Conservation (phyloP, 1,140 invertebrate species). For the Marisa cornuarietis region DNA sequence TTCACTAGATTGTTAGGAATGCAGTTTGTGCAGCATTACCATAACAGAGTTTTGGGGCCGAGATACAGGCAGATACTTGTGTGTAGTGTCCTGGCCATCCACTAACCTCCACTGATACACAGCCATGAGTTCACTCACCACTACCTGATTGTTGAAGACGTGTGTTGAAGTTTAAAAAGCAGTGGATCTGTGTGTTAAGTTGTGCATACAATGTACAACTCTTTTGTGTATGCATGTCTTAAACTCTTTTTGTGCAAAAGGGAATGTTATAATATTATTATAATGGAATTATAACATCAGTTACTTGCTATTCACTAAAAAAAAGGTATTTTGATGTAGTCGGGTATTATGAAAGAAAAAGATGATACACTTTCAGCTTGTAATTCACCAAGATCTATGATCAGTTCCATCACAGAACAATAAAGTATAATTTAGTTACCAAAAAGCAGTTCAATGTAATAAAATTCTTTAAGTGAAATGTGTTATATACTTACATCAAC, state of each 20-base stretch:
- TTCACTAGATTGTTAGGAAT: background rate
- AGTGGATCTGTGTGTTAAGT: background rate
- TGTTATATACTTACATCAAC: slow-evolving; percentile 39
- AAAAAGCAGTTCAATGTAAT: background rate
- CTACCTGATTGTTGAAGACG: slow-evolving; percentile 37
- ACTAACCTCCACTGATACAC: slow-evolving; percentile 35
- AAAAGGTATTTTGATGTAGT: no score
- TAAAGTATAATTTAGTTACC: background rate
- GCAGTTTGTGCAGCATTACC: slow-evolving; percentile 6
- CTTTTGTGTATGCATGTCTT: background rate
- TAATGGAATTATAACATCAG: no score
- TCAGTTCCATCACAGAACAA: background rate
- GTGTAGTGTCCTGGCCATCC: slow-evolving; percentile 37
- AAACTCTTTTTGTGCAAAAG: background rate
- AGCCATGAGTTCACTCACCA: slow-evolving; percentile 33
- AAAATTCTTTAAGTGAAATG: background rate
- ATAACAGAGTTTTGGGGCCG: slow-evolving; percentile 41
- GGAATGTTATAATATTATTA: background rate
- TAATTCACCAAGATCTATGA: background rate
- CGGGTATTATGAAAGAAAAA: no score
- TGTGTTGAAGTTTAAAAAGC: background rate
- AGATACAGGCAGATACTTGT: slow-evolving; percentile 54
- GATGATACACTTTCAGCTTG: background rate
- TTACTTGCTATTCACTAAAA: background rate
- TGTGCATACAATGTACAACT: background rate